Base-by-base conservation (phyloP, 2,888 invertebrate genomes). In the Lutraria lutraria region DNA sequence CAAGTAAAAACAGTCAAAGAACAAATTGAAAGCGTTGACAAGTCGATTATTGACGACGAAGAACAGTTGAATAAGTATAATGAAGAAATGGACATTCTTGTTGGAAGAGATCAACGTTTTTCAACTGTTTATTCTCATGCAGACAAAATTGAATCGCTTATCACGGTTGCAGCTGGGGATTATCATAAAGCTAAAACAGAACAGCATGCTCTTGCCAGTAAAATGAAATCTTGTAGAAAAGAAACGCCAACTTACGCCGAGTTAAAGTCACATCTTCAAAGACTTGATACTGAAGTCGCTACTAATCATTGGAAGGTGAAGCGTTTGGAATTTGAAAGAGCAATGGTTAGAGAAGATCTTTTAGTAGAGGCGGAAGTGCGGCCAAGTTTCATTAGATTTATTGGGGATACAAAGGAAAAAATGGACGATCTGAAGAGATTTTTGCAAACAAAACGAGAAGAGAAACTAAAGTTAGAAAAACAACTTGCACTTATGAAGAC, bases 341-440 rank as follows among this genome's bases (percentile, higher is more conserved):
- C 93, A 0, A 90, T 95, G 16, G 91, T 95, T 12, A 89, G 93
- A 43, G 94, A 95, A 79, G 96, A 96, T 86, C 95, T 94, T 72
- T 85, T 94, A 8, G 88, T 96, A 56, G 95, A 95, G 85, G 84
- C 94, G 63, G 95, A 95, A 85, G 87, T 95, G 0, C 86, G 95
- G 25, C 95, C 96, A 13, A 94, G 93, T 90, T 94, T 96, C 84
- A 95, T 96, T 31, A 92, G 94, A n/a, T 96, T 94, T 88, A 86
- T 92, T 3, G 94, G 93, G 16, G 94, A 95, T 72, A 88, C 94
- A 21, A 92, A 94, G 76, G 91, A 92, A 54, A 92, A 93, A 80
- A 94, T 95, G 15, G 81, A 89, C 16, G 93, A 92, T 2, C 76
- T 94, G 8, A 90, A 94, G 86, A 81, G 88, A n/a, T 83, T 91